A percentile compares a stretch with the other conserved stretches of the same genome.
Conservation (phyloP, 2,888 invertebrate genomes). For the Pocota personata region DNA sequence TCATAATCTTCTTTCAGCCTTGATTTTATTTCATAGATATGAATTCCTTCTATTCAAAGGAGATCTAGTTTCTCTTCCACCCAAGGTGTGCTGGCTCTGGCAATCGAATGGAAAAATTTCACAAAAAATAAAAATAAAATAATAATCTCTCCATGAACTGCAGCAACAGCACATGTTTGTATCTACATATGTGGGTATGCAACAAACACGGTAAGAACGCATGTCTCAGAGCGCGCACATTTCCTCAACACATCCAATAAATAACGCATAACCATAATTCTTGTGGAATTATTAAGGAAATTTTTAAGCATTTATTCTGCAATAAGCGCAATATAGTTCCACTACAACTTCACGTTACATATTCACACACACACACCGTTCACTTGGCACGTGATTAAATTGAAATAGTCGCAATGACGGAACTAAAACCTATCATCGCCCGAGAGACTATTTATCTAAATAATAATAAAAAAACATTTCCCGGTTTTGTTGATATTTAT, state of each 20-base stretch:
- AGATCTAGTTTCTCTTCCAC: conserved; percentile 43
- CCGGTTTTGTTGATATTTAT: conserved; percentile 57
- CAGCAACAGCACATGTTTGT: neutral
- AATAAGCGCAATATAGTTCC: conserved; percentile 50
- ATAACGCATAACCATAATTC: conserved; percentile 66
- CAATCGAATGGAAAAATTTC: conserved; percentile 51
- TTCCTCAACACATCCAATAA: conserved; percentile 38
- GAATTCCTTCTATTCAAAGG: conserved; percentile 40
- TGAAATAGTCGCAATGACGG: conserved; percentile 70
- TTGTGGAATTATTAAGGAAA: conserved; percentile 69
- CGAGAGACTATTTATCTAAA: conserved; percentile 27
- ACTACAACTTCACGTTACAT: conserved; percentile 1
- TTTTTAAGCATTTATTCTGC: conserved; percentile 57
- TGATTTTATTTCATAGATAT: conserved; percentile 67
- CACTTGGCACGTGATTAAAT: conserved; percentile 69
- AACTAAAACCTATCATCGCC: conserved; percentile 66
- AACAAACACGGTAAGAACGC: conserved; percentile 50
- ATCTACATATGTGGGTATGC: neutral
- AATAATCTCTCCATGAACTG: conserved; percentile 36
- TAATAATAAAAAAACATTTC: conserved; percentile 39
- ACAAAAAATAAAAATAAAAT: conserved; percentile 8
- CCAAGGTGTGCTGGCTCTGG: conserved; percentile 33
- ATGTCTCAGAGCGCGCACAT: conserved; percentile 44
- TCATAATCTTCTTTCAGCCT: conserved; percentile 64
- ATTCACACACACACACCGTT: neutral